Percentiles rank a stretch among this genome's conserved stretches.
These are phyloP conservation scores for Buathra laborator DNA, from an alignment of 2,888 invertebrate genomes.

Conservation along the genomic window DNA sequence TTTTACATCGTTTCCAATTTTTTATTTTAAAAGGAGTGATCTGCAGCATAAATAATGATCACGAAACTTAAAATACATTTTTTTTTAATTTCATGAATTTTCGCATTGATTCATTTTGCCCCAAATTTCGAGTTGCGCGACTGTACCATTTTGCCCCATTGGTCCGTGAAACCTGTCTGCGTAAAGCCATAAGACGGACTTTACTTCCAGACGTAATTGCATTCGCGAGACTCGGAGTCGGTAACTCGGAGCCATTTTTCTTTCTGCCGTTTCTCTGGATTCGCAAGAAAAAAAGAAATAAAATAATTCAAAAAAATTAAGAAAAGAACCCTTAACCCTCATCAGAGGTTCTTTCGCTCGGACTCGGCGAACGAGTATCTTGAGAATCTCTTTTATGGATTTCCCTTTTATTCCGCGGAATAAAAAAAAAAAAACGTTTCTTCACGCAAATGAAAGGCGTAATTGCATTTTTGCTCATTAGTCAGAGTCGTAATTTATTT, in stretches of 20 bases:
- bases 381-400: neutral
- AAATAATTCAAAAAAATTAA: neutral
- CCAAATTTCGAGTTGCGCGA: too few relatives aligned
- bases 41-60: too few relatives aligned
- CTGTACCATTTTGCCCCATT: neutral
- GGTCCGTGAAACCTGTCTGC: conserved; percentile 8
- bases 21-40: too few relatives aligned
- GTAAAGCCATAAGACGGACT: conserved; percentile 9
- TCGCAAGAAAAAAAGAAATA: neutral
- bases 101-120: too few relatives aligned
- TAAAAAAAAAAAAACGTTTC: neutral
- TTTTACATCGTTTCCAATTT: too few relatives aligned
- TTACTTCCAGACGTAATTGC: conserved; percentile 46
- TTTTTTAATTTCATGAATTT: too few relatives aligned
- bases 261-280: neutral
- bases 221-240: conserved; percentile 21
- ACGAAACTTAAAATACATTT: too few relatives aligned
- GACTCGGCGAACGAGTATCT: neutral
- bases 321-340: conserved; percentile 5
- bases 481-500: neutral
- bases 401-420: neutral
- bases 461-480: neutral
- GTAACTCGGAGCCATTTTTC: conserved; percentile 25
- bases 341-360: conserved; percentile 1
- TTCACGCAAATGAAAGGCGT: neutral